Conservation (phyloP, 2,888 invertebrate species). For the Noctuana brunneofusca region DNA sequence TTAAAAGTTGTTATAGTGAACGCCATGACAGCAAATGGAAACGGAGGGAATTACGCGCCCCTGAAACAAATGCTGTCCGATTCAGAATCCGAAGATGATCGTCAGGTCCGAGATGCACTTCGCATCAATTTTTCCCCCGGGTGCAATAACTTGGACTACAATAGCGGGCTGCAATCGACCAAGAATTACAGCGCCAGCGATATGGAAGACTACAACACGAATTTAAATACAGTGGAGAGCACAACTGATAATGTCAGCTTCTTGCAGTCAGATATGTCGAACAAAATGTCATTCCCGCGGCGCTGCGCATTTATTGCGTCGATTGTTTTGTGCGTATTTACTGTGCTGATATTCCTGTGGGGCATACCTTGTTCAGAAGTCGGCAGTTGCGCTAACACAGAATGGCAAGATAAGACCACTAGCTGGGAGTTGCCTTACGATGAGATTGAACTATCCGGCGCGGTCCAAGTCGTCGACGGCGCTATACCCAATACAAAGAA, state of each 20-base stretch:
- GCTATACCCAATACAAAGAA: conserved; percentile 85
- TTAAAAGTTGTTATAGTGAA: conserved; percentile 28
- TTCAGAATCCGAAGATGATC: conserved; percentile 90
- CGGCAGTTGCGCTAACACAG: conserved; percentile 84
- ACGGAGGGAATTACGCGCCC: conserved; percentile 86
- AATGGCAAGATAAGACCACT: conserved; percentile 82
- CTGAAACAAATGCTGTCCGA: conserved; percentile 90
- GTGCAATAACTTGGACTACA: conserved; percentile 73
- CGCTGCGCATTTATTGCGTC: conserved; percentile 87
- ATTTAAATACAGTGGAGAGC: conserved; percentile 72
- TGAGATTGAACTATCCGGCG: conserved; percentile 87
- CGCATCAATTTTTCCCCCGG: conserved; percentile 63
- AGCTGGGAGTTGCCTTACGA: conserved; percentile 88
- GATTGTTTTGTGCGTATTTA: conserved; percentile 86
- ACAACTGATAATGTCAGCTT: conserved; percentile 79
- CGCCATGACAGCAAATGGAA: conserved; percentile 75
- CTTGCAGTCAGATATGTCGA: conserved; percentile 72
- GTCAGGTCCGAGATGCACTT: conserved; percentile 63
- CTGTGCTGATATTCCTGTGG: conserved; percentile 89
- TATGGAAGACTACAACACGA: conserved; percentile 75
- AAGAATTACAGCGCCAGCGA: conserved; percentile 76
- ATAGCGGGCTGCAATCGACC: conserved; percentile 71
- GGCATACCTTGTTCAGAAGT: conserved; percentile 89
- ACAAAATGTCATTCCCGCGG: conserved; percentile 86
- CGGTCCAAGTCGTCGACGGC: conserved; percentile 87